A percentile compares a stretch with the other conserved stretches of the same genome.
Conservation (phyloP, 1,140 invertebrate species). For the Drosophila ercepeae region DNA sequence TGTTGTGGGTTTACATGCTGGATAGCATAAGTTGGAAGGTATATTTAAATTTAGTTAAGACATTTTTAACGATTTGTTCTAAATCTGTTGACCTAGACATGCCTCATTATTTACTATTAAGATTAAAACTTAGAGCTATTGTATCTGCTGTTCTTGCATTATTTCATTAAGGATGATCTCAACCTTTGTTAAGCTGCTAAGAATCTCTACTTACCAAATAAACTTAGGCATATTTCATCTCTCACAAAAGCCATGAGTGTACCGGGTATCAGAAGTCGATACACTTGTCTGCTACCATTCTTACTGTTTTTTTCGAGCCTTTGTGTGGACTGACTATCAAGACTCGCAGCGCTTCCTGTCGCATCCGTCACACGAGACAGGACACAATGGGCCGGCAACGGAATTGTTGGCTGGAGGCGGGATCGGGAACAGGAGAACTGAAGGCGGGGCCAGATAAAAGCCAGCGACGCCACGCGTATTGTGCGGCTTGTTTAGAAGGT, state of each 20-base stretch:
- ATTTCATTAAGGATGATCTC: too few relatives aligned
- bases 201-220: too few relatives aligned
- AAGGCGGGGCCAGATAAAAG: slow-evolving; percentile 61
- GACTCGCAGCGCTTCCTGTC: slow-evolving; percentile 71
- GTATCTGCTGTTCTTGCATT: too few relatives aligned
- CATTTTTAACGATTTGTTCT: too few relatives aligned
- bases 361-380: slow-evolving; percentile 71
- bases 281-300: neutral
- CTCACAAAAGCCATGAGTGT: neutral
- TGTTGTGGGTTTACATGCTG: neutral
- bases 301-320: slow-evolving; percentile 17
- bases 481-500: slow-evolving; percentile 67
- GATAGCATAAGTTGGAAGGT: neutral
- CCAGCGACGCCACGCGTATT: slow-evolving; percentile 62
- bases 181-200: too few relatives aligned
- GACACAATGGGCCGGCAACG: slow-evolving; percentile 51
- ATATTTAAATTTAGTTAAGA: too few relatives aligned
- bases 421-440: neutral
- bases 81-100: too few relatives aligned
- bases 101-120: too few relatives aligned
- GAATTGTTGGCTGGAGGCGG: neutral
- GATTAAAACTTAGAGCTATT: too few relatives aligned
- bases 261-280: neutral
- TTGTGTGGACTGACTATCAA: slow-evolving; percentile 55
- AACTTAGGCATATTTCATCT: too few relatives aligned